Evolutionary conservation across 2,113 vertebrate genomes (phyloP), one percentile per base, ranked within the genome.

Genomic region (Aviceda subcristata): DNA sequence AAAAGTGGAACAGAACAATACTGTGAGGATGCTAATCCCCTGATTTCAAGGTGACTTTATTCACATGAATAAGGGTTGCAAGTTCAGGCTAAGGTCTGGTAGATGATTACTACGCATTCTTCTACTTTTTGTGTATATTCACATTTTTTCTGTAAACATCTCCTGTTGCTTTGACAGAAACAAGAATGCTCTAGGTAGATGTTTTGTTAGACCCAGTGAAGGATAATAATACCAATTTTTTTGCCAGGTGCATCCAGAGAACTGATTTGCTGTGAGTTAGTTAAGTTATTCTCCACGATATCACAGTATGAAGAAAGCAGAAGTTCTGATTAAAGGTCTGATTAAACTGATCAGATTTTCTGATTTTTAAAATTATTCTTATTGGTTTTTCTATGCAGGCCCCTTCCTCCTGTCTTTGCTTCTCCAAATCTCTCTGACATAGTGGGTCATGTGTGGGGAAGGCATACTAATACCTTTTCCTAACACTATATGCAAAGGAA

Each of bases 1-100:
- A 92, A 97, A 97, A 89, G 68, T 77, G 86, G 76, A 96, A 91
- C 51, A 91, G 94, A 93, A 92, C 92, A 97, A 92, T 84, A 71
- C 41, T 66, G 88, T 84, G 80, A 95, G 71, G 77, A 93, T 0
- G 1, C 59, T 96, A 94, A 97, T 92, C 79, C 66, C 10, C 46
- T 92, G 94, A 94, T 93, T 96, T 93, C 86, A 92, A 93, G 75
- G 56, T 38, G 79, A 88, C 79, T 83, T 95, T 81, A 93, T 74
- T 92, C 82, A 77, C 63, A 74, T 64, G 68, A 80, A 78, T 74
- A 88, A 86, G 50, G 56, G 41, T 39, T 93, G 60, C 0, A 7
- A 77, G 95, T 96, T 96, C 59, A 80, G 55, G 36, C 27, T 64
- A 67, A 93, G 72, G 68, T 86, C 73, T 93, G 7, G 46, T 83